These are phyloP conservation scores for Asobara japonica DNA, from an alignment of 1,140 invertebrate species.

Conservation along the genomic window DNA sequence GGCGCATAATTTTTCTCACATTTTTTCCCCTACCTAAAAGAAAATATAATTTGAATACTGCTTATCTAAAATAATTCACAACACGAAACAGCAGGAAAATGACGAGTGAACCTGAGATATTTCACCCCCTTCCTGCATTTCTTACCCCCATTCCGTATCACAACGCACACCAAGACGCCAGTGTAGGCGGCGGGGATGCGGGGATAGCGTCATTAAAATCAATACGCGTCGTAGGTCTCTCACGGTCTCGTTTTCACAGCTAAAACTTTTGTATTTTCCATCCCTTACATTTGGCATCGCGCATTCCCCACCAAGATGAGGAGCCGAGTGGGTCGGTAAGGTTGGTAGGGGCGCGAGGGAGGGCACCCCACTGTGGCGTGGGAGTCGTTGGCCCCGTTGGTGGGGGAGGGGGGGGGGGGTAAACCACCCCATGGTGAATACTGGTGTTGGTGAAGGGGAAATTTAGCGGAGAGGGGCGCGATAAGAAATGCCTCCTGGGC, in stretches of 20 bases:
- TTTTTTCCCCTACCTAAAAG: too few relatives aligned
- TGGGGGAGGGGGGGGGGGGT: conserved; percentile 9
- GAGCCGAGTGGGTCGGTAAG: background rate
- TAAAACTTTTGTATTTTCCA: conserved; percentile 32
- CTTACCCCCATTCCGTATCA: background rate
- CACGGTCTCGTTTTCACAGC: conserved; percentile 44
- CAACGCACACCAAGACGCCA: conserved; percentile 5
- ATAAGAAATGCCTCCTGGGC: background rate
- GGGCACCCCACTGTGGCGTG: conserved; percentile 27
- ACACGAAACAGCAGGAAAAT: too few relatives aligned
- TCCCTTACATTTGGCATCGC: conserved; percentile 30
- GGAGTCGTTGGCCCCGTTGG: background rate
- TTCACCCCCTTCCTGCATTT: background rate
- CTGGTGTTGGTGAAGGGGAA: conserved; percentile 32
- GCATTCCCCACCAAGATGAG: background rate
- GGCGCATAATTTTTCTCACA: too few relatives aligned
- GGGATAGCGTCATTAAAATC: conserved; percentile 66
- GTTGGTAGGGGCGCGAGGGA: background rate
- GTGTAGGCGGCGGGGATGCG: conserved; percentile 29
- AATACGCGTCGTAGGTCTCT: conserved; percentile 60
- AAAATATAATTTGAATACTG: too few relatives aligned
- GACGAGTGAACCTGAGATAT: too few relatives aligned
- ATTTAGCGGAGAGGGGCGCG: conserved; percentile 4
- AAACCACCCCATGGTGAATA: conserved; percentile 5
- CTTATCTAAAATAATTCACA: too few relatives aligned